Base-by-base conservation (phyloP, 1,140 invertebrate genomes). In the Rhagoletis zephyria region DNA sequence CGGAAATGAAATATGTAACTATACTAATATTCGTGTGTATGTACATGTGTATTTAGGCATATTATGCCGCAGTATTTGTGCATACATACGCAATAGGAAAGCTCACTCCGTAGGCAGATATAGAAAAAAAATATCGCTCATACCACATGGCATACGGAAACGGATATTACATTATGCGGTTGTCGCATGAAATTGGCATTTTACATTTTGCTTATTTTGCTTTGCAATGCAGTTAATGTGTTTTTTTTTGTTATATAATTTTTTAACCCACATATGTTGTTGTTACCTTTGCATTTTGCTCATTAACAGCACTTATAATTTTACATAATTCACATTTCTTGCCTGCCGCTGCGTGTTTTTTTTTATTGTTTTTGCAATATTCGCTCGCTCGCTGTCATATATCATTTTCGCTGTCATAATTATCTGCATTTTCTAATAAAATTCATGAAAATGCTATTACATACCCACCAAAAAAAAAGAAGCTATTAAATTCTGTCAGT, bases 151-250 rank as follows among this genome's bases (percentile, higher is more conserved):
- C 12, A 74, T 2, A 74, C 85, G 85, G 85, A 85, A 61, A 45
- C 85, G 85, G 85, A 85, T 85, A 85, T 85, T 85, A 63, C 85
- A 63, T 85, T 85, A 85, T 85, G 85, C 40, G 85, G 85, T 63
- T 85, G 85, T 42, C 9, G 59, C 59, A 61, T 85, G 14, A 85
- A 85, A 81, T 81, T 81, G 74, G 56, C 74, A 16, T 81, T 81
- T 81, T 81, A 81, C 48, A 81, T 81, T 63, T 56, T 10, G 10
- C 51, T 30, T 30, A 56, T 2, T 81, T 56, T 59, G 74, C 48
- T 81, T 2, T 81, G 48, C 70, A n/a, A 48, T n/a, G 70, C 48
- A 56, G 16, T 51, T 4, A 30, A 16, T 30, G 16, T 63, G 9
- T 63, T 56, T 56, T 81, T 81, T 19, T 81, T 56, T 16, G 7